Evolutionary conservation across 2,113 vertebrate genomes (phyloP).

Genomic region (Lophius piscatorius): DNA sequence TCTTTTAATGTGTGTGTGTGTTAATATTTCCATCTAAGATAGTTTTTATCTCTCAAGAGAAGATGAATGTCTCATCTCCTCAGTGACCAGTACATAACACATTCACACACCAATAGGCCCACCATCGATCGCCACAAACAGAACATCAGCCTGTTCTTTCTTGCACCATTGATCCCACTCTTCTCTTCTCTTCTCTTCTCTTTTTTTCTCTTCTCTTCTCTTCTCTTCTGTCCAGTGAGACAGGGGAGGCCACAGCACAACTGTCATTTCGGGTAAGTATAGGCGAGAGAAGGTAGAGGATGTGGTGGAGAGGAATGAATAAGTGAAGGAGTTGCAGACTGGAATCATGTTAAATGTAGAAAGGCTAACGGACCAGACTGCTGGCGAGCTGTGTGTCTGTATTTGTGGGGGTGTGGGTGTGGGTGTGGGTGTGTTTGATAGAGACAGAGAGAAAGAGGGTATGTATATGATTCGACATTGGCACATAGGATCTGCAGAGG

Average conservation of each 20-base stretch:
- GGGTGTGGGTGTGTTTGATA: constrained; percentile 24
- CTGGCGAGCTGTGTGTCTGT: constrained; percentile 76
- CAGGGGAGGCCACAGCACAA: constrained; percentile 55
- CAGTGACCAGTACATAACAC: constrained; percentile 36
- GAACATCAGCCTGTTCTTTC: constrained; percentile 15
- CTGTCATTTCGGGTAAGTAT: constrained; percentile 77
- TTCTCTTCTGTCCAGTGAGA: constrained; percentile 60
- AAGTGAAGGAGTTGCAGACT: constrained; percentile 74
- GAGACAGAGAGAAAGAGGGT: constrained; percentile 16
- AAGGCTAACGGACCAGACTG: constrained; percentile 88
- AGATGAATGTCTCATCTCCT: constrained; percentile 36
- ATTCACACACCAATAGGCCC: constrained; percentile 46
- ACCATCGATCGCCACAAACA: constrained; percentile 36
- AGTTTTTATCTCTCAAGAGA: constrained; percentile 35
- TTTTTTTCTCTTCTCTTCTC: constrained; percentile 20
- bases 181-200: not conserved
- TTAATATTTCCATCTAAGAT: constrained; percentile 11
- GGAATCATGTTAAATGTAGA: constrained; percentile 90
- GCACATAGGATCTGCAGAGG: constrained; percentile 37
- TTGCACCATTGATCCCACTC: constrained; percentile 31
- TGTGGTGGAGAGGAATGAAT: constrained; percentile 70
- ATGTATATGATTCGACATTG: constrained; percentile 34
- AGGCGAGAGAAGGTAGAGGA: constrained; percentile 55
- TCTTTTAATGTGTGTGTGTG: constrained; percentile 8
- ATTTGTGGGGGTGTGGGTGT: constrained; percentile 30